Conservation (phyloP, 1,140 invertebrate species). For the Andricus grossulariae region DNA sequence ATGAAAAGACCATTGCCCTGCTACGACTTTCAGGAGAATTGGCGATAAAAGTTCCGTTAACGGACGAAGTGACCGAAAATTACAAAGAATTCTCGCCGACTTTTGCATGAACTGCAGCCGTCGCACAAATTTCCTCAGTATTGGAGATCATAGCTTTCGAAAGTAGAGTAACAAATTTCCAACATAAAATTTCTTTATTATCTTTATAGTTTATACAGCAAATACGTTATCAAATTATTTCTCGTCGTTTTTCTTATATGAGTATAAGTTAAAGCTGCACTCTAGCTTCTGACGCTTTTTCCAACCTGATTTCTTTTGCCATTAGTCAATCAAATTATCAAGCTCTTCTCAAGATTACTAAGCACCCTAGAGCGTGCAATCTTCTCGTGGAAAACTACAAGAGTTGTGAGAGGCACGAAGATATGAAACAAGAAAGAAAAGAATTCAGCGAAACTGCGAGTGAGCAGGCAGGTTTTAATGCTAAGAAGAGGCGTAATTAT, state of each 20-base stretch:
- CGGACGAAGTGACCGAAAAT: conserved; percentile 4
- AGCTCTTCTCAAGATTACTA: conserved; percentile 54
- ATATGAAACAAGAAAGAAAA: conserved; percentile 23
- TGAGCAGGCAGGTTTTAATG: conserved; percentile 11
- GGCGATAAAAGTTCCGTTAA: conserved; percentile 29
- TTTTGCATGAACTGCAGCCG: background rate
- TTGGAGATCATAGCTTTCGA: no score
- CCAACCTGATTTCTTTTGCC: conserved; percentile 51
- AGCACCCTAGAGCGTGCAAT: conserved; percentile 50
- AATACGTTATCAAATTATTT: background rate
- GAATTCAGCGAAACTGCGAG: conserved; percentile 5
- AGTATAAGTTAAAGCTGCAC: background rate
- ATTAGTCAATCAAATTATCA: conserved; percentile 63
- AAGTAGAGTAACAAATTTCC: background rate
- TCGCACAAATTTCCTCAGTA: no score
- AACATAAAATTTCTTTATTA: background rate
- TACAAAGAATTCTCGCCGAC: conserved; percentile 21
- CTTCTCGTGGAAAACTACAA: conserved; percentile 51
- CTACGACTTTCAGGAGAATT: conserved; percentile 9
- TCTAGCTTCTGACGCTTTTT: background rate
- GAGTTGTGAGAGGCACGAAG: background rate
- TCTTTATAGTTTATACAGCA: background rate
- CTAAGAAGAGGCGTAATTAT: conserved; percentile 23
- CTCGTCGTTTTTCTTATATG: background rate
- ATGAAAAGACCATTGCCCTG: background rate